Base-by-base conservation (phyloP, 2,888 invertebrate species). In the Zhuqinia jingwanae region DNA sequence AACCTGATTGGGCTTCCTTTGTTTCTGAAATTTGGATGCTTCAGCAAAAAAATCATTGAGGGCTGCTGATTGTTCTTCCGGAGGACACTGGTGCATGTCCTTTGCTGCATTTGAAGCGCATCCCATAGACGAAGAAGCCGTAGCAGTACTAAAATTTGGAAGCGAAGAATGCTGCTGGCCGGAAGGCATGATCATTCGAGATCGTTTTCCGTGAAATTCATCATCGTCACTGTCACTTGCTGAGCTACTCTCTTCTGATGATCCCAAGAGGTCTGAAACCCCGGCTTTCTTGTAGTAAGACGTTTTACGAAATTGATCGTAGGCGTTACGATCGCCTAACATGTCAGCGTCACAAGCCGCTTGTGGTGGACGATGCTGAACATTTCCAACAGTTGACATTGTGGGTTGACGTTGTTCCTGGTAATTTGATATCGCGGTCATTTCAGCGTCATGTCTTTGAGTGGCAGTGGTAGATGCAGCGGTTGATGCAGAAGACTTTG, bases 1-100 rank as follows among this genome's bases (percentile, higher is more conserved):
- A 30, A 89, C 63, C 15, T 56, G 53, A 73, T 89, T 89, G 0
- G 80, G 56, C 47, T 88, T 89, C 30, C 86, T 50, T n/a, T 85
- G 77, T 25, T 87, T 78, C 63, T 89, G 87, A 20, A 89, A 86
- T 17, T 78, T 77, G 6, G 65, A 30, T 0, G 82, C 65, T 20
- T 73, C 6, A 1, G 53, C 47, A 76, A 53, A 73, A n/a, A 27
- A 22, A 15, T 42, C 25, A 27, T 70, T 47, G 10, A 25, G 78
- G 2, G 47, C 17, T 50, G 30, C 36, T 36, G 58, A 27, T 15
- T 47, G 36, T 68, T 63, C 27, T n/a, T n/a, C n/a, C n/a, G 30
- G 17, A 65, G 27, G 36, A 36, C 36, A 6, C 8, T 36, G 5
- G 36, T 36, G 3, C 36, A 36, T n/a, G n/a, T n/a, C n/a, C n/a